Base-by-base conservation (phyloP, 2,888 invertebrate species). In the Molorchus minor region DNA sequence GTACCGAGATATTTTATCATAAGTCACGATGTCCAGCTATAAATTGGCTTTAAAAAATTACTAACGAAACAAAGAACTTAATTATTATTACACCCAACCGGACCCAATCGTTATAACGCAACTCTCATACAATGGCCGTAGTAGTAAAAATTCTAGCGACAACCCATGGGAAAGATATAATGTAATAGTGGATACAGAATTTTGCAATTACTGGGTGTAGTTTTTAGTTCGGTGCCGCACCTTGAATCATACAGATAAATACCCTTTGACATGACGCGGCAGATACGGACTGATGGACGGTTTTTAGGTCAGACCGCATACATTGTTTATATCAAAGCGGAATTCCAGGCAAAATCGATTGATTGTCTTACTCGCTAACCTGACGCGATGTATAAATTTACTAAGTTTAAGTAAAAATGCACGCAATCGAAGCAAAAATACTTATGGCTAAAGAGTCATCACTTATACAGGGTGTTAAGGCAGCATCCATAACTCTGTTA, bases 211-310 rank as follows among this genome's bases (percentile, higher is more conserved):
- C 52, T 73, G 73, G 74, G 75, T 72, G 73, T 73, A 70, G 72
- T 72, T 67, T n/a, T 62, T 60, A 65, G 68, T 69, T 67, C 65
- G 64, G 62, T 67, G 69, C 71, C 77, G 71, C 77, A 72, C 77
- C 77, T 75, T 60, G 62, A 64, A 71, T 72, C 71, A 68, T 62
- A 67, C 58, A 71, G 68, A 73, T 75, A 73, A 76, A 75, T 77
- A 76, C 75, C 75, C 77, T 75, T 73, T 75, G 74, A 76, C 76
- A 76, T 74, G 74, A 67, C 64, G 64, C 63, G 33, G 33, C 64
- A 57, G 56, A 29, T 44, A 38, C 64, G 57, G 57, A 56, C 58
- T 57, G 17, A 5, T 12, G n/a, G 3, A 1, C 0, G 17, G 3
- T 43, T 20, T 43, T 7, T 17, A 13, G 1, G 16, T 4, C 16